Conservation (phyloP, 2,797 vertebrate genomes). For the Diplodus sargus region DNA sequence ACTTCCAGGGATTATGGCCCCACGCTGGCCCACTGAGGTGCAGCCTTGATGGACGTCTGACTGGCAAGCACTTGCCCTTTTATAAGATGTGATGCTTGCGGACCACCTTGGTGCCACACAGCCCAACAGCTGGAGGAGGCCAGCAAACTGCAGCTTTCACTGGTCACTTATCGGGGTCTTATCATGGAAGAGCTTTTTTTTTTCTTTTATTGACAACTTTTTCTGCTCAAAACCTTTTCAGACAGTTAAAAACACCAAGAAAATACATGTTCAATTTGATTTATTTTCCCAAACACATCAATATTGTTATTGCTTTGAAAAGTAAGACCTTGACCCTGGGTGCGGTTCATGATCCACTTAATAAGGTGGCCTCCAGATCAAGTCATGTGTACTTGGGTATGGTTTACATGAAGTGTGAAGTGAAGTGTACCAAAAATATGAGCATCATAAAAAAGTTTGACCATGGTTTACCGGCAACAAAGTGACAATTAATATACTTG, state of each 20-base stretch:
- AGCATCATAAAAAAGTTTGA: too few species aligned
- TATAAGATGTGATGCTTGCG: constrained; percentile 72
- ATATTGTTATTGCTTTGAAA: not conserved
- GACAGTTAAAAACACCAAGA: not conserved
- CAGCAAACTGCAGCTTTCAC: constrained; percentile 14
- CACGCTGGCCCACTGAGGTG: constrained; percentile 83
- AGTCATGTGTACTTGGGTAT: too few species aligned
- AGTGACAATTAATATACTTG: too few species aligned
- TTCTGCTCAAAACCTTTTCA: not conserved
- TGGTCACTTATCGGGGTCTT: constrained; percentile 38
- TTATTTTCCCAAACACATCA: not conserved
- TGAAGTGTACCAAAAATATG: too few species aligned
- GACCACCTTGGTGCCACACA: constrained; percentile 47
- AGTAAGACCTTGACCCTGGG: not conserved
- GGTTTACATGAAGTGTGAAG: too few species aligned
- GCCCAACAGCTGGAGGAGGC: constrained; percentile 42
- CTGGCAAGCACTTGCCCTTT: constrained; percentile 82
- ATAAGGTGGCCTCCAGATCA: too few species aligned
- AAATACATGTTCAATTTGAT: not conserved
- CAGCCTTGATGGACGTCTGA: constrained; percentile 85
- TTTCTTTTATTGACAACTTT: not conserved
- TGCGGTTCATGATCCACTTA: too few species aligned
- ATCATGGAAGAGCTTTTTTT: not conserved
- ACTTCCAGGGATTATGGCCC: constrained; percentile 88
- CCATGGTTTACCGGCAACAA: too few species aligned